Evolutionary conservation across 2,888 invertebrate species (phyloP).

Genomic region (Drosophila siamana): DNA sequence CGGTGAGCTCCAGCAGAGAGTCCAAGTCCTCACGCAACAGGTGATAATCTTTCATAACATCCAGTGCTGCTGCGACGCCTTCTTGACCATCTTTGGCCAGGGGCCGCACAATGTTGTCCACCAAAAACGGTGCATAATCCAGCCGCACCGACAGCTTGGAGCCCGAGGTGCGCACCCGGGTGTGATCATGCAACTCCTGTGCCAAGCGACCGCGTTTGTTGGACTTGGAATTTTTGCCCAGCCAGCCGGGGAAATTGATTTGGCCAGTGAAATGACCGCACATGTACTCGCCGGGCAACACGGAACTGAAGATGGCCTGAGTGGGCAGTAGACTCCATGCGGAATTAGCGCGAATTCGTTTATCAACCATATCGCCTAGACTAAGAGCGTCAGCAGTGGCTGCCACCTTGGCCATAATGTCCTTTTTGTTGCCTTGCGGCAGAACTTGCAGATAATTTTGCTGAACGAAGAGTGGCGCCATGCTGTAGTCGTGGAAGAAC

Average conservation of each 20-base stretch:
- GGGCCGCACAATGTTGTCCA: constrained; percentile 91
- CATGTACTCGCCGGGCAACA: constrained; percentile 95
- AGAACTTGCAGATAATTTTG: constrained; percentile 96
- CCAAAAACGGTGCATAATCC: constrained; percentile 94
- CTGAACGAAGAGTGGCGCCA: constrained; percentile 98
- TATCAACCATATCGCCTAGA: constrained; percentile 93
- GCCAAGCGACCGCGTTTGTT: constrained; percentile 93
- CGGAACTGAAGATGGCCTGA: constrained; percentile 95
- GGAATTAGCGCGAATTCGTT: constrained; percentile 91
- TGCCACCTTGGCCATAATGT: constrained; percentile 90
- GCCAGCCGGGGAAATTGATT: constrained; percentile 97
- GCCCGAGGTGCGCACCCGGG: constrained; percentile 92
- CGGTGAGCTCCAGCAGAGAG: constrained; percentile 92
- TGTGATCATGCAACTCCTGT: constrained; percentile 95
- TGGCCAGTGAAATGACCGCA: constrained; percentile 91
- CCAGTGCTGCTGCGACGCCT: constrained; percentile 90
- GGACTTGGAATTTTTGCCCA: constrained; percentile 96
- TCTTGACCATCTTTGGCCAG: constrained; percentile 89
- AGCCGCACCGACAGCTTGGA: constrained; percentile 93
- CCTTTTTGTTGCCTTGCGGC: constrained; percentile 89
- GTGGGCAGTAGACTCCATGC: constrained; percentile 95
- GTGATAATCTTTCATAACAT: constrained; percentile 93
- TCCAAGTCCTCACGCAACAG: constrained; percentile 96
- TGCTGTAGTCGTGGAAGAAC: constrained; percentile 98
- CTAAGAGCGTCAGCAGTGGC: constrained; percentile 94